Evolutionary conservation across 1,140 invertebrate species (phyloP).

Genomic region (Macrobrachium rosenbergii): DNA sequence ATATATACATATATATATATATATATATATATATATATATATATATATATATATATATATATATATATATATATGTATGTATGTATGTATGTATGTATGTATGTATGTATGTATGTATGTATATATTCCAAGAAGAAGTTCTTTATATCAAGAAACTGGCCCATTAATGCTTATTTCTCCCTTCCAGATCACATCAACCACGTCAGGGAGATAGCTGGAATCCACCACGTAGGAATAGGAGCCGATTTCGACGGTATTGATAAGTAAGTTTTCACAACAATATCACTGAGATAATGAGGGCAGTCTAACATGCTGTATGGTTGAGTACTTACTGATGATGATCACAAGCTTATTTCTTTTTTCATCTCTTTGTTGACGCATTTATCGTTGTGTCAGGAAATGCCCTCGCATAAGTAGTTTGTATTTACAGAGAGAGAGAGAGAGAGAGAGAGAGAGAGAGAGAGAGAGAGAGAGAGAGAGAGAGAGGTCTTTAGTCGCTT

Average conservation of each 20-base stretch:
- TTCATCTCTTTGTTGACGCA: too few species aligned
- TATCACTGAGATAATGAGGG: not conserved
- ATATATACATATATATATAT: not conserved
- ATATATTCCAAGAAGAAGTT: not conserved
- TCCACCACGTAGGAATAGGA: slow-evolving; percentile 80
- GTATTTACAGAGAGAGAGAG: slow-evolving; percentile 15
- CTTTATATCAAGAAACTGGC: too few species aligned
- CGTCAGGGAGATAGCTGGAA: slow-evolving; percentile 76
- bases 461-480: slow-evolving; percentile 12
- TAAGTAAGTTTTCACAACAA: slow-evolving; percentile 75
- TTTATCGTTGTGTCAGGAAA: too few species aligned
- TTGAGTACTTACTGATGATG: not conserved
- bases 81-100: not conserved
- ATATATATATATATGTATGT: not conserved
- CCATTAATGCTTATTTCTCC: too few species aligned
- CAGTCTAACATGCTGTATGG: too few species aligned
- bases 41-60: not conserved
- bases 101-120: not conserved
- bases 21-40: not conserved
- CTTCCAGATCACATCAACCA: slow-evolving; percentile 90
- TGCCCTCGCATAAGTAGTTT: too few species aligned
- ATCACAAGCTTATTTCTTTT: not conserved
- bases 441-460: slow-evolving; percentile 6
- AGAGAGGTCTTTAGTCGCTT: not conserved
- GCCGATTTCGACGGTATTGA: slow-evolving; percentile 92